Evolutionary conservation across 2,797 vertebrate species (phyloP), one percentile per base, ranked within the genome.

Genomic region (Sarcoramphus papa): DNA sequence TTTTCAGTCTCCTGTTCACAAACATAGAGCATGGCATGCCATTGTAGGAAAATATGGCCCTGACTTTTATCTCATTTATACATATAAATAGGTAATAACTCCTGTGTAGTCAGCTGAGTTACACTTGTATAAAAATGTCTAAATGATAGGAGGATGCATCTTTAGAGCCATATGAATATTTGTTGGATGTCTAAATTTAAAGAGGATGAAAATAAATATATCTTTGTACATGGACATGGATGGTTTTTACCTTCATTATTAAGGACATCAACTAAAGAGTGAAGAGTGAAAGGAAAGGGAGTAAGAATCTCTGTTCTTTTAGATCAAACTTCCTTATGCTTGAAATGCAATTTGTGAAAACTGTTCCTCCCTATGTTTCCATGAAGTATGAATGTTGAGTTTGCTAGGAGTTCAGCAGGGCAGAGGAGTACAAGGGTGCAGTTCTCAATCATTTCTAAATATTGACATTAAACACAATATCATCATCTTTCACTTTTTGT

Each of bases 341-440:
- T 88, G 47, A 85, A 72, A 70, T 60, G 10, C 5, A 43, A 30
- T 79, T 72, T 69, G 9, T 81, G 30, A 56, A 76, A 91, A 53
- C 1, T 24, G 0, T 64, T 91, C n/a, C 10, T 47, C 5, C 3
- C 3, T 33, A 3, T 40, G 7, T 90, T 78, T 78, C 53, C 27
- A 18, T 6, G 28, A 88, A 80, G 19, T 27, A 33, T 0, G 3
- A 69, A 76, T 25, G 6, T 18, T 0, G 0, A 28, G 5, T 86
- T 74, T 83, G 5, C 21, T 30, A 50, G 16, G 14, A 76, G 27
- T 76, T 74, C 51, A 80, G 6, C 21, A 37, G 15, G 12, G 41
- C 47, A 83, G n/a, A 74, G 41, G 11, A 63, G 67, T 41, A 30
- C 19, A 76, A 43, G 20, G 85, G 17, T 12, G 14, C 9, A 20